These are phyloP conservation scores for Pseudomugil tenellus DNA, from an alignment of 2,797 vertebrate genomes.

Conservation along the genomic window DNA sequence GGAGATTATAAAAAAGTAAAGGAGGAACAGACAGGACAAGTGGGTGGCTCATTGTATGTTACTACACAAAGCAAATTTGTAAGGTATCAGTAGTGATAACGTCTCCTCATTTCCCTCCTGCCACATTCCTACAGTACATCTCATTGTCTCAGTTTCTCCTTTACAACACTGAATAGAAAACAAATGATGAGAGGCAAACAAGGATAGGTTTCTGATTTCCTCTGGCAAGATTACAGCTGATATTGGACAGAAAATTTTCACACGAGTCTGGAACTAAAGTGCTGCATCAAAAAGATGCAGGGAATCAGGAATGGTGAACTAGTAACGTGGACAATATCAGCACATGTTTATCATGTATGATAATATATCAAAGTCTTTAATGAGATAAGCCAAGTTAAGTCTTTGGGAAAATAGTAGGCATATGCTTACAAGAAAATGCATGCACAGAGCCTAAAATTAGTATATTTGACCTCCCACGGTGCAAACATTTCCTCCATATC, in stretches of 20 bases:
- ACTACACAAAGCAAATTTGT: conserved; percentile 70
- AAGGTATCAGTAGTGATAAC: conserved; percentile 66
- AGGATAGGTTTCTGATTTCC: conserved; percentile 49
- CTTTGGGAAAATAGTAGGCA: too few species aligned
- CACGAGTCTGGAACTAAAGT: conserved; percentile 25
- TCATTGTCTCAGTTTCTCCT: conserved; percentile 41
- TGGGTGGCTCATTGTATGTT: conserved; percentile 46
- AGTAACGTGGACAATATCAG: conserved; percentile 3
- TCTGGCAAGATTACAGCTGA: conserved; percentile 58
- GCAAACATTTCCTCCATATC: conserved; percentile 7
- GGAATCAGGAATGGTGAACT: not conserved
- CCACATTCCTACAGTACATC: conserved; percentile 58
- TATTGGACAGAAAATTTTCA: conserved; percentile 26
- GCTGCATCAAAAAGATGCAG: conserved; percentile 29
- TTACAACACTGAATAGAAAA: conserved; percentile 52
- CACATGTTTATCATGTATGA: conserved; percentile 1
- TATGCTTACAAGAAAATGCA: not conserved
- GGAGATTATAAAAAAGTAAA: not conserved
- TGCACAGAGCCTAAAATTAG: conserved; percentile 6
- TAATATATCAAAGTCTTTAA: not conserved
- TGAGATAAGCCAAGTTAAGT: conserved; percentile 33
- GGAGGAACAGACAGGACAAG: not conserved
- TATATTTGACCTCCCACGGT: conserved; percentile 13
- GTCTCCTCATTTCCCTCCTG: conserved; percentile 70
- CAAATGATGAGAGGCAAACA: conserved; percentile 55